A percentile compares a stretch with the other conserved stretches of the same genome.
These are phyloP conservation scores for Fregata magnificens DNA, from an alignment of 2,113 vertebrate species.

Conservation along the genomic window DNA sequence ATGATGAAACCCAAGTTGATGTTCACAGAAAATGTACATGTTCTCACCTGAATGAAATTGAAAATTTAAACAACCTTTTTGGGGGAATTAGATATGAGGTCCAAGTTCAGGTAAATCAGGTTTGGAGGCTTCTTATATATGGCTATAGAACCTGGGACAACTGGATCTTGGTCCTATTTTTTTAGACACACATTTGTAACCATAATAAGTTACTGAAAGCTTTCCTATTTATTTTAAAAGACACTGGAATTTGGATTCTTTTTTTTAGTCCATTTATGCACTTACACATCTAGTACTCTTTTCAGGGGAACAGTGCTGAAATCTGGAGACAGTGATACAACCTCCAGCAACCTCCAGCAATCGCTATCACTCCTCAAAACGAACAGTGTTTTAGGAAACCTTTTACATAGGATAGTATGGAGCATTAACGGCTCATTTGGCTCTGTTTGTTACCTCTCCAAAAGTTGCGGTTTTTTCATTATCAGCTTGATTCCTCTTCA, in stretches of 20 bases:
- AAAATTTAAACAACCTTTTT: neutral
- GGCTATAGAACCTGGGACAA: neutral
- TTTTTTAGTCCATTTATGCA: neutral
- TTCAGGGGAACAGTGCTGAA: neutral
- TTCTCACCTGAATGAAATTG: neutral
- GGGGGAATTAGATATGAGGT: neutral
- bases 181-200: neutral
- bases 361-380: neutral
- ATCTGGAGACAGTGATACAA: neutral
- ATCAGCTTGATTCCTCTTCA: conserved; percentile 38
- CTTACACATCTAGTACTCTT: neutral
- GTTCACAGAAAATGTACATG: neutral
- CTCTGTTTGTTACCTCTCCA: neutral
- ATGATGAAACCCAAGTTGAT: neutral
- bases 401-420: neutral
- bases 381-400: neutral
- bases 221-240: neutral
- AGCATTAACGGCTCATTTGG: neutral
- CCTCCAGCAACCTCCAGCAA: neutral
- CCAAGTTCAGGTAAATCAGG: neutral
- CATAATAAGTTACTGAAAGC: neutral
- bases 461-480: neutral
- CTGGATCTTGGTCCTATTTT: neutral
- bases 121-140: neutral
- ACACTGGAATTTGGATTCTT: neutral